A percentile compares a stretch with the other conserved stretches of the same genome.
Conservation (phyloP, 1,140 invertebrate species). For the Aphaenogaster floridana region DNA sequence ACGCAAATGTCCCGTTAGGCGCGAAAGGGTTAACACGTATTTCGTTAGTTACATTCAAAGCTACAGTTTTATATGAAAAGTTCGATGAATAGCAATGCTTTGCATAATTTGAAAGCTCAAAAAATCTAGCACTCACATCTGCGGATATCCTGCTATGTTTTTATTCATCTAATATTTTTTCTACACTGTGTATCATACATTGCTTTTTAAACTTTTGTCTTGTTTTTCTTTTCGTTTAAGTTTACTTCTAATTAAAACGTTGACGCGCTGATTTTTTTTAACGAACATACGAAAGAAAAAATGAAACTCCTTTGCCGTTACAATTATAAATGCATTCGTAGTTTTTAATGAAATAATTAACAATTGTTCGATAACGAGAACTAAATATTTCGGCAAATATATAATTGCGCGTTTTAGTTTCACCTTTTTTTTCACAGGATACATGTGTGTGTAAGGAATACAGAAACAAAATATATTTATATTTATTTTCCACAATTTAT, state of each 20-base stretch:
- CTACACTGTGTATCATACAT: background rate
- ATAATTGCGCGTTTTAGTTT: background rate
- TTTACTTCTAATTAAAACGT: background rate
- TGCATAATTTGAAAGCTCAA: background rate
- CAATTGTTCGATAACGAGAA: background rate
- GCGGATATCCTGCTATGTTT: background rate
- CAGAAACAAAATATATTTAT: background rate
- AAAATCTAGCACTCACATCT: background rate
- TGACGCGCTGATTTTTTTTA: background rate
- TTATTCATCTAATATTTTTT: slow-evolving; percentile 1
- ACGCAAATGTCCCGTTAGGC: too few species aligned
- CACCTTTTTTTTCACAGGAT: background rate
- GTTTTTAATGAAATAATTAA: slow-evolving; percentile 15
- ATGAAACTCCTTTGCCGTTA: background rate
- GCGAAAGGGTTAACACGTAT: background rate
- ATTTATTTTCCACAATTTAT: slow-evolving; percentile 6
- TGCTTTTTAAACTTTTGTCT: background rate
- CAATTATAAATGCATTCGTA: background rate
- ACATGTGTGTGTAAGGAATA: background rate
- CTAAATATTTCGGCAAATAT: background rate
- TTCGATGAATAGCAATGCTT: background rate
- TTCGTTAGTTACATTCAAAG: background rate
- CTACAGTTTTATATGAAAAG: background rate
- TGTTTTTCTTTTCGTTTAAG: background rate
- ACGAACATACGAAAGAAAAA: background rate